Conservation (phyloP, 1,140 invertebrate genomes). For the Lepidurus apus region DNA sequence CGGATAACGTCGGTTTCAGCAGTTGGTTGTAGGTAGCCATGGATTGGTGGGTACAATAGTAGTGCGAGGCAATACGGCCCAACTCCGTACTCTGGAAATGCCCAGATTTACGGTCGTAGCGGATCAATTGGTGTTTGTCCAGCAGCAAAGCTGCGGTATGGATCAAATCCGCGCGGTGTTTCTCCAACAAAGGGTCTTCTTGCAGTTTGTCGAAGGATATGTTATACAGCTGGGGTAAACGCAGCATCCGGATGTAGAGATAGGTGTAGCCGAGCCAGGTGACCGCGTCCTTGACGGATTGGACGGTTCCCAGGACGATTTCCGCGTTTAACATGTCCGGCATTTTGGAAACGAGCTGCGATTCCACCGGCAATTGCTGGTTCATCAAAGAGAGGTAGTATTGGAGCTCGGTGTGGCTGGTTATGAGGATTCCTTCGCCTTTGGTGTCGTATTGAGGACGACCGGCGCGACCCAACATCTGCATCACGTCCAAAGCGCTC, state of each 20-base stretch:
- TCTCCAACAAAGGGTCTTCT: constrained; percentile 77
- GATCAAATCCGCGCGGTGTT: constrained; percentile 88
- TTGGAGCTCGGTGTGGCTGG: constrained; percentile 96
- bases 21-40: constrained; percentile 96
- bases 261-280: constrained; percentile 97
- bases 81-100: constrained; percentile 87
- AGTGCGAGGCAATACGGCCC: constrained; percentile 95
- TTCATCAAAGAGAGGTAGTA: constrained; percentile 97
- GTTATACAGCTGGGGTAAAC: constrained; percentile 81
- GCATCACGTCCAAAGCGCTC: constrained; percentile 92
- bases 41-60: constrained; percentile 95
- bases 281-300: constrained; percentile 90
- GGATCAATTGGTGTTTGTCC: constrained; percentile 85
- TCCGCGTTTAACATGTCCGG: constrained; percentile 98
- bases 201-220: constrained; percentile 72
- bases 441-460: constrained; percentile 98
- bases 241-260: constrained; percentile 84
- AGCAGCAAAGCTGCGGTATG: constrained; percentile 90
- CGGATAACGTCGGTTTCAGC: constrained; percentile 90
- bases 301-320: constrained; percentile 92
- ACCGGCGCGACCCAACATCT: constrained; percentile 96
- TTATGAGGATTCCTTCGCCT: constrained; percentile 97
- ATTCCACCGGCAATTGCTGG: constrained; percentile 89
- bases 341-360: constrained; percentile 74
- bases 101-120: constrained; percentile 94